Conservation (phyloP, 53 echinoderm and acorn worm genomes). For the Holothuria scabra region DNA sequence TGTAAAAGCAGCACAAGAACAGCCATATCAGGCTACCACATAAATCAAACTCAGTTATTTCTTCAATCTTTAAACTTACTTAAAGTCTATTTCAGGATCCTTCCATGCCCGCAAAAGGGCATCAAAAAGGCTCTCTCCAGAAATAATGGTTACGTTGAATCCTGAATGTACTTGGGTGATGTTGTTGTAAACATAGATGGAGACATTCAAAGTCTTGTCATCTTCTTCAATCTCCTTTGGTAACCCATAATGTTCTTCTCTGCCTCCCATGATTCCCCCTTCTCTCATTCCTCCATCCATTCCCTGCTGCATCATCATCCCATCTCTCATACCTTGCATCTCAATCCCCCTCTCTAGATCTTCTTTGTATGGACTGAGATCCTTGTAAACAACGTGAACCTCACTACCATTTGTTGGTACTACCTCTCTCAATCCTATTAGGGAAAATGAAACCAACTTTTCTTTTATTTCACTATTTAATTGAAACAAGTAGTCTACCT, state of each 20-base stretch:
- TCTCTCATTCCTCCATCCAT: no score
- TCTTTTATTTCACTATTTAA: no score
- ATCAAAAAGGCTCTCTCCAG: not conserved
- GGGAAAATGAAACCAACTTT: no score
- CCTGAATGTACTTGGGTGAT: not conserved
- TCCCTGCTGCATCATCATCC: not conserved
- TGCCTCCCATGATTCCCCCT: not conserved
- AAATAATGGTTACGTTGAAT: slow-evolving; percentile 12
- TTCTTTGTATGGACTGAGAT: not conserved
- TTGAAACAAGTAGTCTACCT: no score
- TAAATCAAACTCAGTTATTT: no score
- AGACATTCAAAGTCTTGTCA: not conserved
- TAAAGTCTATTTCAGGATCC: slow-evolving; percentile 9
- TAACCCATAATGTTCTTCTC: not conserved
- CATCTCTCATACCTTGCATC: not conserved
- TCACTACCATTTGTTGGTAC: not conserved
- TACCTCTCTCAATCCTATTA: not conserved
- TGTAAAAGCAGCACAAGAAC: no score
- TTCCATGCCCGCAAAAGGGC: not conserved
- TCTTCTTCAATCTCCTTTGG: not conserved
- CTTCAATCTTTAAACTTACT: not conserved
- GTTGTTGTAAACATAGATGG: not conserved
- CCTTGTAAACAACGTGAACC: not conserved
- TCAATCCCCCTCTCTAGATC: not conserved
- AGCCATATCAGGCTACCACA: no score